Evolutionary conservation across 1,140 invertebrate species (phyloP).

Genomic region (Dryas iulia): DNA sequence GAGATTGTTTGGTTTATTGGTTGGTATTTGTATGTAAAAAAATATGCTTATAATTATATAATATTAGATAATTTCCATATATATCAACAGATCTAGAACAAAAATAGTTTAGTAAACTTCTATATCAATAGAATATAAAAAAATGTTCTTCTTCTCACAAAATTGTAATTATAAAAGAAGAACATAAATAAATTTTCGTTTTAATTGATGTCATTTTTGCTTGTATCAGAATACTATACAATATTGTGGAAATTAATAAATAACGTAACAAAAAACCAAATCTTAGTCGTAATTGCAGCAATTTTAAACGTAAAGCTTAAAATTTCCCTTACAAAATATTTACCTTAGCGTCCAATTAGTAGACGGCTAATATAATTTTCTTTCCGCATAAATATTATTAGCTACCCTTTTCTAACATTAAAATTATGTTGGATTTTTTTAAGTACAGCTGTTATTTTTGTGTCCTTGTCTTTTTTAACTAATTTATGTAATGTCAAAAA

Average conservation of each 20-base stretch:
- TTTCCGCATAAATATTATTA: slow-evolving; percentile 25
- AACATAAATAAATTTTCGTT: no score
- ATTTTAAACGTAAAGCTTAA: slow-evolving; percentile 66
- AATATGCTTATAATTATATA: no score
- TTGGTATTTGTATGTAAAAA: no score
- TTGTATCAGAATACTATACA: background rate
- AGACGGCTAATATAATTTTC: slow-evolving; percentile 47
- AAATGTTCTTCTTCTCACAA: no score
- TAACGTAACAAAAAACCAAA: background rate
- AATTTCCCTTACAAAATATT: slow-evolving; percentile 72
- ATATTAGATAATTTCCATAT: no score
- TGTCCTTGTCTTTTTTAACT: background rate
- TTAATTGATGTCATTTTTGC: no score
- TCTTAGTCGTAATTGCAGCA: slow-evolving; percentile 51
- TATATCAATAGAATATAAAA: no score
- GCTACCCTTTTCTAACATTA: background rate
- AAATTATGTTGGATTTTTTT: background rate
- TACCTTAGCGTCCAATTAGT: slow-evolving; percentile 71
- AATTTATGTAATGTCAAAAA: background rate
- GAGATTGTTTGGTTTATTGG: no score
- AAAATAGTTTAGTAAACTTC: no score
- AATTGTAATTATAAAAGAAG: no score
- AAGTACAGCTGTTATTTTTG: background rate
- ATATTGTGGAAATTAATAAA: background rate
- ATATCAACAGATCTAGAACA: no score